Percentiles rank a stretch among this genome's conserved stretches.
Evolutionary conservation across 2,888 invertebrate genomes (phyloP).

Genomic region (Lithophane semibrunnea): DNA sequence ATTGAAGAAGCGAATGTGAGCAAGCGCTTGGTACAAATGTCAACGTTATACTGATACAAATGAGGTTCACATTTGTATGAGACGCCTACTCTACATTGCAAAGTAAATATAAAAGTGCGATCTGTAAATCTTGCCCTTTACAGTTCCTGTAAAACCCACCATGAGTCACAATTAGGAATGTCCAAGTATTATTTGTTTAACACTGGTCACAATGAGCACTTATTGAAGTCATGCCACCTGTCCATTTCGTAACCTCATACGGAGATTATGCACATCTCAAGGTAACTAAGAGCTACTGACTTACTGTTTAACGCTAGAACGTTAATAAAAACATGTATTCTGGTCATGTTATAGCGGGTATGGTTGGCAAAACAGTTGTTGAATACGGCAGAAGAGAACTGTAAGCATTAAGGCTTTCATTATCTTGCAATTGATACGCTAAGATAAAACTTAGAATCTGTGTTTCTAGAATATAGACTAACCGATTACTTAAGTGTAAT

Average conservation of each 20-base stretch:
- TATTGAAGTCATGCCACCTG: slow-evolving; percentile 36
- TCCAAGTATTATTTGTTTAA: slow-evolving; percentile 35
- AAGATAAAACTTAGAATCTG: neutral
- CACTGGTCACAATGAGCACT: slow-evolving; percentile 13
- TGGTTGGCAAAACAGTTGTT: neutral
- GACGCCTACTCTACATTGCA: too few species aligned
- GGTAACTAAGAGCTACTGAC: slow-evolving; percentile 40
- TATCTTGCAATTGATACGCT: neutral
- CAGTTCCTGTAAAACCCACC: neutral
- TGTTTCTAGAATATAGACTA: neutral
- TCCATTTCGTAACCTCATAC: slow-evolving; percentile 45
- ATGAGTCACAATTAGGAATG: slow-evolving; percentile 47
- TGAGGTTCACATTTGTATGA: too few species aligned
- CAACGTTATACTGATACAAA: too few species aligned
- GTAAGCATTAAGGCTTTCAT: neutral
- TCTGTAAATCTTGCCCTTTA: neutral
- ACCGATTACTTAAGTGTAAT: neutral
- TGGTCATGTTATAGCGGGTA: slow-evolving; percentile 23
- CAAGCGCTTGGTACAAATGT: too few species aligned
- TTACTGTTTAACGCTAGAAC: slow-evolving; percentile 51
- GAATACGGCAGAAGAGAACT: neutral
- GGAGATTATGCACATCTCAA: slow-evolving; percentile 56
- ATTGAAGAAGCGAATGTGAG: neutral
- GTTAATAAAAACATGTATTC: slow-evolving; percentile 55
- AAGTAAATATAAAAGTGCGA: too few species aligned